Percentiles rank a stretch among this genome's conserved stretches.
These are phyloP conservation scores for Brotula barbata DNA, from an alignment of 2,797 vertebrate genomes.

Conservation along the genomic window DNA sequence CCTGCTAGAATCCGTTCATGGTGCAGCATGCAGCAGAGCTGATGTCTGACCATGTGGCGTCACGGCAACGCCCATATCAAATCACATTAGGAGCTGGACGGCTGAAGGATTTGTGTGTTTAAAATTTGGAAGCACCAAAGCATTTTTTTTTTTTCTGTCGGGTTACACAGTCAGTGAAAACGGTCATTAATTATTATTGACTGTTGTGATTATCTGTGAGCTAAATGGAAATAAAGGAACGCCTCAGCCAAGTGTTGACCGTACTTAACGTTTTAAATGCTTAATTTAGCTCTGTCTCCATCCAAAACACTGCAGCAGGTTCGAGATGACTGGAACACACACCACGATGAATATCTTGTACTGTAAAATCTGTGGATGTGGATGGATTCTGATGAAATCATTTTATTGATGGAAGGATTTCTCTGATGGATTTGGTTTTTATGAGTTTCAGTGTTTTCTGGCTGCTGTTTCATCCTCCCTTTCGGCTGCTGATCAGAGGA, in stretches of 20 bases:
- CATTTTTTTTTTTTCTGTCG: too few species aligned
- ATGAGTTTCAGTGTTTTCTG: too few species aligned
- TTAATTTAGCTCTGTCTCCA: slow-evolving; percentile 25
- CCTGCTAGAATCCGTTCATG: slow-evolving; percentile 28
- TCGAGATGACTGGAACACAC: too few species aligned
- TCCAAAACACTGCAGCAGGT: too few species aligned
- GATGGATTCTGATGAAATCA: not conserved
- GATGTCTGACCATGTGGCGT: slow-evolving; percentile 48
- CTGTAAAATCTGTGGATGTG: not conserved
- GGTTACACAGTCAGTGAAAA: too few species aligned
- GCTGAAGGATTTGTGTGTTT: slow-evolving; percentile 1
- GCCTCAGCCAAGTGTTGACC: too few species aligned
- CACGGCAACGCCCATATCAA: slow-evolving; percentile 58
- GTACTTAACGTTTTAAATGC: too few species aligned
- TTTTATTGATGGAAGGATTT: not conserved
- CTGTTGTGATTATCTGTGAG: not conserved
- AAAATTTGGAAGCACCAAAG: not conserved
- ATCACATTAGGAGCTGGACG: slow-evolving; percentile 24
- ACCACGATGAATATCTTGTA: slow-evolving; percentile 2
- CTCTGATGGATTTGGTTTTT: not conserved
- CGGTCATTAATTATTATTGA: not conserved
- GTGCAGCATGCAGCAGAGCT: slow-evolving; percentile 43
- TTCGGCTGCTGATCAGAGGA: too few species aligned
- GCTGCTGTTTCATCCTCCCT: too few species aligned
- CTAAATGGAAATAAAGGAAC: slow-evolving; percentile 23